Evolutionary conservation across 92 coral and sea anemone genomes (phyloP).

Genomic region (Zoanthus gigantus): DNA sequence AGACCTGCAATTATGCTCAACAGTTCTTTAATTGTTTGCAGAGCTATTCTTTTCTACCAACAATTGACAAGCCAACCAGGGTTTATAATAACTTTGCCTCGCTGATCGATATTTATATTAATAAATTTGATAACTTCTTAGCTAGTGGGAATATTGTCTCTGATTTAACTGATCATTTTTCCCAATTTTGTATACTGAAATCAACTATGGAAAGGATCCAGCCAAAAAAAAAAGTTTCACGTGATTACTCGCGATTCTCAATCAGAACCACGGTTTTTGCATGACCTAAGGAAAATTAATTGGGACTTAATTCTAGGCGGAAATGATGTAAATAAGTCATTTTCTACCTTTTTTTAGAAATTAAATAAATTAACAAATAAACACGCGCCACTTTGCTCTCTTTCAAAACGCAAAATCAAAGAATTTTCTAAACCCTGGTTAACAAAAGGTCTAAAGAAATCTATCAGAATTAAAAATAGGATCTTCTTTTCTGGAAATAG

Average conservation of each 20-base stretch:
- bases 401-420: slow-evolving; percentile 25
- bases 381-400: slow-evolving; percentile 47
- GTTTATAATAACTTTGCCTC: slow-evolving; percentile 28
- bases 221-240: neutral
- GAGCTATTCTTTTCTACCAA: slow-evolving; percentile 54
- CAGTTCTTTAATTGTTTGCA: slow-evolving; percentile 37
- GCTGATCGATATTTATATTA: slow-evolving; percentile 47
- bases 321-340: slow-evolving; percentile 1
- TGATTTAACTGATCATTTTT: slow-evolving; percentile 48
- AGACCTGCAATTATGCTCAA: slow-evolving; percentile 51
- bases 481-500: slow-evolving; percentile 42
- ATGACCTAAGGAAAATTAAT: slow-evolving; percentile 37
- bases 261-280: slow-evolving; percentile 33
- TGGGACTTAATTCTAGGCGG: slow-evolving; percentile 39
- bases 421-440: slow-evolving; percentile 54
- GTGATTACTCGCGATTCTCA: slow-evolving; percentile 36
- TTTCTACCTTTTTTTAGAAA: slow-evolving; percentile 15
- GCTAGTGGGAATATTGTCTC: slow-evolving; percentile 44
- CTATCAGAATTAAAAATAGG: slow-evolving; percentile 53
- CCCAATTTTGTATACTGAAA: slow-evolving; percentile 51
- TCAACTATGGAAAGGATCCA: slow-evolving; percentile 18
- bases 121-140: slow-evolving; percentile 27
- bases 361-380: slow-evolving; percentile 42
- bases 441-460: slow-evolving; percentile 48
- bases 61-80: slow-evolving; percentile 65